phyloP scores from a whole-genome alignment of 2,797 vertebrate species.

The Paratrypauchen microcephalus region DNA sequence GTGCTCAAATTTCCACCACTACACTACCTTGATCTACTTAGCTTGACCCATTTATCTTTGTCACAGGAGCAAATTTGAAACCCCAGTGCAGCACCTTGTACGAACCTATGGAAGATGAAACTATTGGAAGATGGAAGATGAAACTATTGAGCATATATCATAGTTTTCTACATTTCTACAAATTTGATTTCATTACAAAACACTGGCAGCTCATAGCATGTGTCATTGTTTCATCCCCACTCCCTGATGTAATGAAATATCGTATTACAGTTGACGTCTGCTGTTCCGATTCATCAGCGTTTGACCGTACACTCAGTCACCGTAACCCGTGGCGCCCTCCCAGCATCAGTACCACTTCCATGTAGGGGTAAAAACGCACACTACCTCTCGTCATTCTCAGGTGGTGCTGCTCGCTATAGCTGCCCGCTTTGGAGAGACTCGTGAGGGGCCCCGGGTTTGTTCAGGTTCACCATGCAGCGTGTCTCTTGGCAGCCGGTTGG shows the following conservation, averaged over 20 bases:
- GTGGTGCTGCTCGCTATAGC: slow-evolving; percentile 68
- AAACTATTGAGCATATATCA: background rate
- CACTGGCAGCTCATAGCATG: background rate
- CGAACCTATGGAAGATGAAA: background rate
- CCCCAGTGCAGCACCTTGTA: too few relatives aligned
- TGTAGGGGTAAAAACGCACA: slow-evolving; percentile 71
- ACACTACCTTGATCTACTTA: background rate
- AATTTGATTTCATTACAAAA: background rate
- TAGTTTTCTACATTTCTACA: background rate
- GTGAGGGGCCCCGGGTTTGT: slow-evolving; percentile 70
- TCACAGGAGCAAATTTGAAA: too few relatives aligned
- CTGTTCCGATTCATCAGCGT: slow-evolving; percentile 47
- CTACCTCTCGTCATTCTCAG: slow-evolving; percentile 62
- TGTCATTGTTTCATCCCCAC: background rate
- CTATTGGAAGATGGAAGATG: background rate
- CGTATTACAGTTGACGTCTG: slow-evolving; percentile 46
- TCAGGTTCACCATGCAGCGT: slow-evolving; percentile 77
- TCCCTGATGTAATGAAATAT: slow-evolving; percentile 5
- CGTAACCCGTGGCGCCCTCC: slow-evolving; percentile 50
- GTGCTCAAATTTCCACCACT: too few relatives aligned
- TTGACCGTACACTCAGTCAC: slow-evolving; percentile 52
- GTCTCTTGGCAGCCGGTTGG: slow-evolving; percentile 75
- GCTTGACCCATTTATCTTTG: background rate
- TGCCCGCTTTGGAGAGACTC: slow-evolving; percentile 52
- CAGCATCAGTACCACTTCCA: slow-evolving; percentile 66